A percentile compares a stretch with the other conserved stretches of the same genome.
Evolutionary conservation across 2,797 vertebrate genomes (phyloP).

Genomic region (Mustela erminea): DNA sequence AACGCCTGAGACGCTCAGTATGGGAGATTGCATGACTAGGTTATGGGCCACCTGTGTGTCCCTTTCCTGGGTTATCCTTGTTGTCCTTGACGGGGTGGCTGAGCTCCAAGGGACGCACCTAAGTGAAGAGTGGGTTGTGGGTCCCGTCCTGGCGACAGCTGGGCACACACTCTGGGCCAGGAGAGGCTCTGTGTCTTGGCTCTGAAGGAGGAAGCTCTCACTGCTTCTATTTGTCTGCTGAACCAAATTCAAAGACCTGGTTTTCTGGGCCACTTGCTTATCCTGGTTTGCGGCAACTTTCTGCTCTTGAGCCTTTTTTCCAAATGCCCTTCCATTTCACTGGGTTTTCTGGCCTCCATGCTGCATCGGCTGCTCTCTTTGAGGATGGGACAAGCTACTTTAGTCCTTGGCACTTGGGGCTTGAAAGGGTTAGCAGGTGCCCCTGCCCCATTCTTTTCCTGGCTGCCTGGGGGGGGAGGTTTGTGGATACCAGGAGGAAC

Average conservation of each 20-base stretch:
- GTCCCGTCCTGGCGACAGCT: neutral
- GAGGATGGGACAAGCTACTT: neutral
- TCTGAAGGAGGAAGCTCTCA: neutral
- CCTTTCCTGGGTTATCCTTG: neutral
- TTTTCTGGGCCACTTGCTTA: neutral
- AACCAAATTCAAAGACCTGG: neutral
- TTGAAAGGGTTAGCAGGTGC: neutral
- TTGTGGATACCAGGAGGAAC: neutral
- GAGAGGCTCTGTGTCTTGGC: neutral
- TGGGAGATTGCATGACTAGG: accelerated
- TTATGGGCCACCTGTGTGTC: accelerated
- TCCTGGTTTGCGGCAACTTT: neutral
- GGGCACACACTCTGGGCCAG: neutral
- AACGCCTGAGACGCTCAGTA: accelerated
- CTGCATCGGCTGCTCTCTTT: neutral
- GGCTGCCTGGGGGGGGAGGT: neutral
- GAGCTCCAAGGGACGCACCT: neutral
- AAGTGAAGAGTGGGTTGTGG: neutral
- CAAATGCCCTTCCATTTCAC: neutral
- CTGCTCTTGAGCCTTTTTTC: neutral
- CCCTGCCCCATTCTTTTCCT: neutral
- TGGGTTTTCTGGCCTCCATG: neutral
- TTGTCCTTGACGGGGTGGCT: neutral
- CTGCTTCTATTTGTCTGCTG: neutral
- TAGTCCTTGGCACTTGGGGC: neutral